These are phyloP conservation scores for Aix galericulata DNA, from an alignment of 2,113 vertebrate genomes.

Conservation along the genomic window DNA sequence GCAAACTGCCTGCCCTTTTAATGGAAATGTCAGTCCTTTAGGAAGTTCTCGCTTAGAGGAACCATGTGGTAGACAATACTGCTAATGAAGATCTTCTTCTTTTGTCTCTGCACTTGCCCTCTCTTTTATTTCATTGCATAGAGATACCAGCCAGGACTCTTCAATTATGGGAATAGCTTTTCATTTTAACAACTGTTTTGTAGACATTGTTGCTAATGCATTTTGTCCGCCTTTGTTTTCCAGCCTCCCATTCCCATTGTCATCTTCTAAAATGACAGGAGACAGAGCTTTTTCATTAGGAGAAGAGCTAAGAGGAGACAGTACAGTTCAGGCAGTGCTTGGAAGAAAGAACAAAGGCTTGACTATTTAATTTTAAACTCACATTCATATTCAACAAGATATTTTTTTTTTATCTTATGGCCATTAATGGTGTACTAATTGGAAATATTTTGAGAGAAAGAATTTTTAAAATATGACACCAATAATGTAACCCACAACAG, in stretches of 20 bases:
- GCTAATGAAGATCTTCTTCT: slow-evolving; percentile 42
- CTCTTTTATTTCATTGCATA: slow-evolving; percentile 26
- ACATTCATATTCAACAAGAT: not conserved
- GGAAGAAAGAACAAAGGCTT: slow-evolving; percentile 30
- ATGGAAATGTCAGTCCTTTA: slow-evolving; percentile 57
- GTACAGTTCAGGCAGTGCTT: not conserved
- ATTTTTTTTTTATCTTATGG: not conserved
- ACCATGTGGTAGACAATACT: slow-evolving; percentile 45
- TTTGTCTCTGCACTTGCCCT: slow-evolving; percentile 42
- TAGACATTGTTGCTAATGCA: slow-evolving; percentile 57
- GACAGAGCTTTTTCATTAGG: slow-evolving; percentile 59
- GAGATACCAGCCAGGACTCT: slow-evolving; percentile 37
- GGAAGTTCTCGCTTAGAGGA: slow-evolving; percentile 51
- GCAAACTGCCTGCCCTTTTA: slow-evolving; percentile 50
- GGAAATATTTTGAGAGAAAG: slow-evolving; percentile 15
- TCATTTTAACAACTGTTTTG: slow-evolving; percentile 65
- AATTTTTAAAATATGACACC: not conserved
- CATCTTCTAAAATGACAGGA: slow-evolving; percentile 54
- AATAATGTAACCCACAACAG: not conserved
- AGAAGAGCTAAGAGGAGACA: not conserved
- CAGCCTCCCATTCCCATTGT: slow-evolving; percentile 40
- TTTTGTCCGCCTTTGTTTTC: slow-evolving; percentile 57
- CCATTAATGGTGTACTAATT: not conserved
- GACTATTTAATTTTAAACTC: slow-evolving; percentile 22
- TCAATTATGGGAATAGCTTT: slow-evolving; percentile 66